These are phyloP conservation scores for Fukomys damarensis DNA, from an alignment of 2,113 vertebrate species.

Conservation along the genomic window DNA sequence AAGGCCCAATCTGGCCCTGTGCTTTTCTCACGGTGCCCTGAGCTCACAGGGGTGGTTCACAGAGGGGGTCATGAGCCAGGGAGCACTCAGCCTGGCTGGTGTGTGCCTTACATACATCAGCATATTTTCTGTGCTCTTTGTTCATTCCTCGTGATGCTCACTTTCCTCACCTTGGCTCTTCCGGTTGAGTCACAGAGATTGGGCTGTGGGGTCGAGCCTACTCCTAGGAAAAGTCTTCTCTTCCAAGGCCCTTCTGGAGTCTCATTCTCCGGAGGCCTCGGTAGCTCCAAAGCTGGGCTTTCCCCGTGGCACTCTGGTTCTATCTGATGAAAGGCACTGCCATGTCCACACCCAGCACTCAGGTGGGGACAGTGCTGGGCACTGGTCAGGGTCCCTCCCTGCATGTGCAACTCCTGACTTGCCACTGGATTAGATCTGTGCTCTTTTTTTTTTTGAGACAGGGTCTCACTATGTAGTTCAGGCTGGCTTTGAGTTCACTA, in stretches of 20 bases:
- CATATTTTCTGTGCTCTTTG: not conserved
- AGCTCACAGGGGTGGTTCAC: not conserved
- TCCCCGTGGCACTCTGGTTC: too few species aligned
- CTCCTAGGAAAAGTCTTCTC: slow-evolving; percentile 4
- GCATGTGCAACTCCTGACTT: not conserved
- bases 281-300: not conserved
- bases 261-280: not conserved
- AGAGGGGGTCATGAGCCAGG: not conserved
- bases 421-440: not conserved
- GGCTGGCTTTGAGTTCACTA: too few species aligned
- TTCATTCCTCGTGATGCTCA: not conserved
- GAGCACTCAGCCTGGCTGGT: not conserved
- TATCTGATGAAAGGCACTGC: not conserved
- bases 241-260: not conserved
- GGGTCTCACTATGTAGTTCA: too few species aligned
- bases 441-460: not conserved
- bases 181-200: slow-evolving; percentile 46
- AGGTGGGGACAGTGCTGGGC: not conserved
- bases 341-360: not conserved
- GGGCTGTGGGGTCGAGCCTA: not conserved
- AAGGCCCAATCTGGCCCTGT: not conserved
- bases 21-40: not conserved
- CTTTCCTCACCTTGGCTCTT: slow-evolving; percentile 58
- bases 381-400: not conserved
- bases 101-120: not conserved